phyloP scores from a whole-genome alignment of 2,113 vertebrate genomes.

The Dunckerocampus dactyliophorus region DNA sequence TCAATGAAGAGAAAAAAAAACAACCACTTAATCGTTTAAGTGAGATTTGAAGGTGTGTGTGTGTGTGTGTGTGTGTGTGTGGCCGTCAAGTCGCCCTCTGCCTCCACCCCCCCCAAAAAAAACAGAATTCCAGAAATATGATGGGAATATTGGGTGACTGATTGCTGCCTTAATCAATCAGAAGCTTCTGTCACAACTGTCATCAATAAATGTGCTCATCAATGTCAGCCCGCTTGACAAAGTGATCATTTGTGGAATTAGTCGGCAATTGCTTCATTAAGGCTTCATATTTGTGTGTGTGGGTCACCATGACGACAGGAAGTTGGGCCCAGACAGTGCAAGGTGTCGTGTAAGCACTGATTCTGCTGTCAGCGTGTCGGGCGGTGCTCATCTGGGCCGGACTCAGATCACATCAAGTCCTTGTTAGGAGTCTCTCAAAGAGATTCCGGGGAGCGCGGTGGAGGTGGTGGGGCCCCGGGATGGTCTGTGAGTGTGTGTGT shows the following conservation, averaged over 20 bases:
- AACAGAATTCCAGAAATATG: not conserved
- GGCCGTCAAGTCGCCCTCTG: conserved; percentile 53
- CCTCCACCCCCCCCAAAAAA: conserved; percentile 23
- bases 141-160: conserved; percentile 13
- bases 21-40: conserved; percentile 56
- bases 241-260: not conserved
- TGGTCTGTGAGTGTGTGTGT: conserved; percentile 17
- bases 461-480: conserved; percentile 25
- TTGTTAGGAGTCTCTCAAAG: conserved; percentile 70
- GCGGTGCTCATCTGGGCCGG: conserved; percentile 66
- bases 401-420: conserved; percentile 70
- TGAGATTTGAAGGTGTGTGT: conserved; percentile 45
- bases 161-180: conserved; percentile 51
- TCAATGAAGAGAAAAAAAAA: conserved; percentile 66
- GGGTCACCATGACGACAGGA: conserved; percentile 36
- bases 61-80: conserved; percentile 37
- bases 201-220: conserved; percentile 28
- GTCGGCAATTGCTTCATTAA: conserved; percentile 9
- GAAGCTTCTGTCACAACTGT: conserved; percentile 35
- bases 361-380: conserved; percentile 71
- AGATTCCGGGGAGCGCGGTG: conserved; percentile 55
- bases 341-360: conserved; percentile 61
- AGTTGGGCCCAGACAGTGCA: conserved; percentile 39
- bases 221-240: not conserved
- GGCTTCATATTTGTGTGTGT: not conserved